phyloP scores from a whole-genome alignment of 2,113 vertebrate species.

The Mungos mungo region DNA sequence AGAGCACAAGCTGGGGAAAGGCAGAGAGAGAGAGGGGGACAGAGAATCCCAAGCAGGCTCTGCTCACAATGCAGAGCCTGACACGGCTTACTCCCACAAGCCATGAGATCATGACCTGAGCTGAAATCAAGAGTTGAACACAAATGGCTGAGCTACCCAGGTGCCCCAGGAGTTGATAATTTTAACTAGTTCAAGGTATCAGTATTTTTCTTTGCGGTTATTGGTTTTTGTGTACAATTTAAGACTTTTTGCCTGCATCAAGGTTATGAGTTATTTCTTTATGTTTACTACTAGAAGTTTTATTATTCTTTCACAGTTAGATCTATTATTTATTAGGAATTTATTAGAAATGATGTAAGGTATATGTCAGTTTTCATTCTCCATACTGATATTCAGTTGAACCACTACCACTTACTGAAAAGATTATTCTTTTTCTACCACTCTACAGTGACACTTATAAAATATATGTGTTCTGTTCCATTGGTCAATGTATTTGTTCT shows the following conservation, averaged over 20 bases:
- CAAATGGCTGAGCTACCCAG: too few relatives aligned
- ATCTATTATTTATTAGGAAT: not conserved
- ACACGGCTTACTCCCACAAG: too few relatives aligned
- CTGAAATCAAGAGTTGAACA: too few relatives aligned
- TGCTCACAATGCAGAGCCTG: too few relatives aligned
- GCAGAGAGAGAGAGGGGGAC: too few relatives aligned
- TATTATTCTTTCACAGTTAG: not conserved
- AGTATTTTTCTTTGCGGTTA: not conserved
- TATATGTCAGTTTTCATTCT: not conserved
- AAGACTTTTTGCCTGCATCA: not conserved
- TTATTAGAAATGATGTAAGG: not conserved
- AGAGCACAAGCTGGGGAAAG: too few relatives aligned
- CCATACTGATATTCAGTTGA: not conserved
- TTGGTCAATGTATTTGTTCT: not conserved
- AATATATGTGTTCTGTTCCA: not conserved
- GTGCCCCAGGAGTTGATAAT: not conserved
- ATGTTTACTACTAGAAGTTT: not conserved
- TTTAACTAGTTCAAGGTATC: not conserved
- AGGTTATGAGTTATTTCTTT: not conserved
- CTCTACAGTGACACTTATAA: not conserved
- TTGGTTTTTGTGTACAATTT: not conserved
- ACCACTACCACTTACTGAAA: not conserved
- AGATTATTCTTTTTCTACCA: not conserved
- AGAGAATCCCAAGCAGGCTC: too few relatives aligned
- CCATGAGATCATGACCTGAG: too few relatives aligned